phyloP scores from a whole-genome alignment of 2,888 invertebrate genomes.

The Heteromurus nitidus region DNA sequence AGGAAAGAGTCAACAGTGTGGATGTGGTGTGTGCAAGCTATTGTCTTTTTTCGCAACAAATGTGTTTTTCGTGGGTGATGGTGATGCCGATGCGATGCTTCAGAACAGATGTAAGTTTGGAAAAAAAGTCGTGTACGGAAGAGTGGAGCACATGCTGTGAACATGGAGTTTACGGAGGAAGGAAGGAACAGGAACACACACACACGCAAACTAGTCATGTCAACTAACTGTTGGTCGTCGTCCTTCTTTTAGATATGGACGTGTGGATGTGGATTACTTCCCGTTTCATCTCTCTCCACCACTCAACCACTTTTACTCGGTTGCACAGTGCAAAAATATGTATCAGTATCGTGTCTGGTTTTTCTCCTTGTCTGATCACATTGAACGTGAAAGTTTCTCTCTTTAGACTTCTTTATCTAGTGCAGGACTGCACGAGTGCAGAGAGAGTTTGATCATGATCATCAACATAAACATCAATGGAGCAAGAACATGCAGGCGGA shows the following conservation, averaged over 20 bases:
- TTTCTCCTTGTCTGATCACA: constrained; percentile 3
- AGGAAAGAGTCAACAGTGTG: constrained; percentile 53
- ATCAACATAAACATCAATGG: constrained; percentile 37
- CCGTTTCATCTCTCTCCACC: no score
- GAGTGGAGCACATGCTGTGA: not conserved
- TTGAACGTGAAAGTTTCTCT: no score
- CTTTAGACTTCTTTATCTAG: no score
- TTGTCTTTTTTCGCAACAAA: constrained; percentile 45
- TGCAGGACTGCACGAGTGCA: no score
- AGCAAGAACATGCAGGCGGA: constrained; percentile 12
- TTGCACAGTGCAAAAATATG: no score
- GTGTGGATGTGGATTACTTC: constrained; percentile 35
- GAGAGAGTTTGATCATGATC: constrained; percentile 12
- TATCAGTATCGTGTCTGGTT: not conserved
- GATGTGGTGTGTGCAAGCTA: no score
- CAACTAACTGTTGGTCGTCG: constrained; percentile 51
- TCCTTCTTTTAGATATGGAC: not conserved
- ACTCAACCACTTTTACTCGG: no score
- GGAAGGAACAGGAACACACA: constrained; percentile 21
- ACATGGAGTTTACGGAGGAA: not conserved
- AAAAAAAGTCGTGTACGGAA: not conserved
- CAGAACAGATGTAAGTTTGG: constrained; percentile 42
- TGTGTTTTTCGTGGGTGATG: no score
- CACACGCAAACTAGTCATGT: constrained; percentile 37
- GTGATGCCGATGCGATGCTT: no score